Evolutionary conservation across 1,140 invertebrate species (phyloP), one percentile per base, ranked within the genome.

Genomic region (Leptonema lineaticorne): DNA sequence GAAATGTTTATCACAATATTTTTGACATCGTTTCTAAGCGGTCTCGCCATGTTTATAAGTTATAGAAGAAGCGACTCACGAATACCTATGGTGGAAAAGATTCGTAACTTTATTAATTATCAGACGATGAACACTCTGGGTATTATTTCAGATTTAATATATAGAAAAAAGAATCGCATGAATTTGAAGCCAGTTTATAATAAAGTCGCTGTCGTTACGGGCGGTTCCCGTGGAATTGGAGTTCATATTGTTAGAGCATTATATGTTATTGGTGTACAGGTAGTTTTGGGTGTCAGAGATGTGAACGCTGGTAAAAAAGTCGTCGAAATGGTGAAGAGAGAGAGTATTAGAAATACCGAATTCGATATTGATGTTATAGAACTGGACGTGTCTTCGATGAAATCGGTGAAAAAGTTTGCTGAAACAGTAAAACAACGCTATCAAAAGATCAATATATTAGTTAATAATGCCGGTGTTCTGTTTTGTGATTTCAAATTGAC

Each of bases 381-480:
- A 72, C 75, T 92, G 63, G 85, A 90, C 74, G 81, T 91, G 63
- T 81, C 86, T 57, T 86, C 82, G 33, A 77, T 95, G 59, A 83
- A 87, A 58, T 96, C 93, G 0, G 89, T 96, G 1, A 86, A 82
- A 75, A 77, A 84, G 59, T 96, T 96, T 80, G 89, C 88, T 0
- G 76, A 87, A 20, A 78, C 84, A 63, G 85, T 95, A 26, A 82
- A 86, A 63, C 77, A 81, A 2, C 84, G 86, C 69, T 87, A 87
- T 72, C 75, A 82, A 7, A 84, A 86, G 75, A 83, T 95, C 53
- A 82, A 94, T 77, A 76, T 92, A 69, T 79, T 95, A 6, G 85
- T 95, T 1, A 95, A 95, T 79, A 95, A 95, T 82, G 92, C 93
- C 77, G 93, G 90, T 22, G 87, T 95, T 46, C 94, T 95, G 92